Base-by-base conservation (phyloP, 2,888 invertebrate genomes). In the Phaonia tiefii region DNA sequence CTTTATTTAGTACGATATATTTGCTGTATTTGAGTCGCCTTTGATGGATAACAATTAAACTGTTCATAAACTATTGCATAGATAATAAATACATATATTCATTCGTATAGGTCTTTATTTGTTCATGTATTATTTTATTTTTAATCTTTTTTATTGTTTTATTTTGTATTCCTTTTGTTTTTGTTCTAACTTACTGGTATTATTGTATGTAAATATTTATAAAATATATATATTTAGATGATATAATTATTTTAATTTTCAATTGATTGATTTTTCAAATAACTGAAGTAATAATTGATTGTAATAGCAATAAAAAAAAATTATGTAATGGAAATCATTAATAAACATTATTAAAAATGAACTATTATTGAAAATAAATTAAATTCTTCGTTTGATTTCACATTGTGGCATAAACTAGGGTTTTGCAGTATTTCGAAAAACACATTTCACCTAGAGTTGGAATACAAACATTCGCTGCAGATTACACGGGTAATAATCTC, bases 271-370 rank as follows among this genome's bases (percentile, higher is more conserved):
- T 67, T 80, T 71, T 70, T 63, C 25, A 71, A 66, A 37, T 42
- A 70, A 73, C 17, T 20, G 46, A 66, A 76, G 49, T 73, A 49
- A 77, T 73, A 72, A 72, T 73, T 74, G 67, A 75, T 67, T 66
- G 56, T 76, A 66, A 51, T 76, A 80, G 76, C 70, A 72, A 65
- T 69, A 75, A 63, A n/a, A n/a, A n/a, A n/a, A 65, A 74, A 58
- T 39, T 77, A 75, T 80, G 80, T 80, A 80, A 71, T 58, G 74
- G 74, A 80, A 63, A 77, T 75, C 31, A 77, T 71, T 72, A 77
- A 77, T 75, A 77, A 80, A 80, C 58, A 76, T 72, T 79, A 80
- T 65, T 51, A 58, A 72, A 80, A 37, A 58, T 31, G 37, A 60
- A 63, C 42, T 75, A 75, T 56, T 73, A 69, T 69, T 54, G 31